Evolutionary conservation across 1,140 invertebrate genomes (phyloP).

Genomic region (Scaptomyza montana): DNA sequence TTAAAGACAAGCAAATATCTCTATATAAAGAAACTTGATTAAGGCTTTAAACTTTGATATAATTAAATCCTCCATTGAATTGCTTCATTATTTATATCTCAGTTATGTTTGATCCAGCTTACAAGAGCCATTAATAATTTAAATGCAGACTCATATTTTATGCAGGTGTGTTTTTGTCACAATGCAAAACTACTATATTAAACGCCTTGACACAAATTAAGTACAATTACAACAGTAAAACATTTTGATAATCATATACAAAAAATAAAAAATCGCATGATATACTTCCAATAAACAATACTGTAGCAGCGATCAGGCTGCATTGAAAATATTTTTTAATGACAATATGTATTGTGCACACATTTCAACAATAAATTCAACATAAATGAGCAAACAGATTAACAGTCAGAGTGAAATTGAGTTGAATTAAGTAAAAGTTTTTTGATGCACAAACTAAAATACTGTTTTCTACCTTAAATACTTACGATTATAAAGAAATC

Average conservation of each 20-base stretch:
- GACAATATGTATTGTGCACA: slow-evolving; percentile 25
- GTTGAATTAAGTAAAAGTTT: too few relatives aligned
- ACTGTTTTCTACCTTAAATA: too few relatives aligned
- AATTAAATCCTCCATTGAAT: background rate
- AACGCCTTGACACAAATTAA: too few relatives aligned
- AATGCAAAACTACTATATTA: slow-evolving; percentile 35
- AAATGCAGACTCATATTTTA: background rate
- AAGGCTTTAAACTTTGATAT: too few relatives aligned
- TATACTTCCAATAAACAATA: slow-evolving; percentile 14
- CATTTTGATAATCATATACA: slow-evolving; percentile 36
- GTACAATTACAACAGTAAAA: too few relatives aligned
- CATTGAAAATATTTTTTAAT: slow-evolving; percentile 15
- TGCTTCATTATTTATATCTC: background rate
- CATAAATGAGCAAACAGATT: slow-evolving; percentile 6
- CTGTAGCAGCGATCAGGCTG: background rate
- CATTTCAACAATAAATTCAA: background rate
- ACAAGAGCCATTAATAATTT: background rate
- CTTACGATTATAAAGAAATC: too few relatives aligned
- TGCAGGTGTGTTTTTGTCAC: slow-evolving; percentile 23
- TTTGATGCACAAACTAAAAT: too few relatives aligned
- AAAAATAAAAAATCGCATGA: slow-evolving; percentile 62
- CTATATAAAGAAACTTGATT: too few relatives aligned
- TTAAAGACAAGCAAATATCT: too few relatives aligned
- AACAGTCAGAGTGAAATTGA: too few relatives aligned
- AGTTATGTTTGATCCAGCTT: background rate